Conservation (phyloP, 1,140 invertebrate species). For the Cydia strobilella region DNA sequence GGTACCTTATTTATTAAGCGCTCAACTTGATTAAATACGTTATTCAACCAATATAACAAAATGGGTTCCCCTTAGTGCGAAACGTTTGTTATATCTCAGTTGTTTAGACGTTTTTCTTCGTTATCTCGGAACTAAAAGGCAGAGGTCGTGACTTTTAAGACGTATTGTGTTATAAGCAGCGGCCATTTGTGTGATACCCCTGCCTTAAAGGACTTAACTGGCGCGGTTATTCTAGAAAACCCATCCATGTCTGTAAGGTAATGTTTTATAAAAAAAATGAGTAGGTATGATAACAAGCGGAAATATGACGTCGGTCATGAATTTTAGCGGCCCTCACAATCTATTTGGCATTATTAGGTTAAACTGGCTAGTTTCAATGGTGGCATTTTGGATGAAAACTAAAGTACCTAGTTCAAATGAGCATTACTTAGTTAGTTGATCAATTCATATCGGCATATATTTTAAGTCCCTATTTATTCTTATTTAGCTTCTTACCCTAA, state of each 20-base stretch:
- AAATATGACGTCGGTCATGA: slow-evolving; percentile 14
- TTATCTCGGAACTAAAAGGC: slow-evolving; percentile 35
- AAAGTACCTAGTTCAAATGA: no score
- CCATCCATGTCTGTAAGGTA: background rate
- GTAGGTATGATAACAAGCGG: slow-evolving; percentile 27
- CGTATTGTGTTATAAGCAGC: slow-evolving; percentile 37
- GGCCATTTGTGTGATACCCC: slow-evolving; percentile 30
- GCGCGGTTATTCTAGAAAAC: slow-evolving; percentile 20
- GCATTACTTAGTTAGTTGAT: no score
- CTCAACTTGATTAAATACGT: background rate
- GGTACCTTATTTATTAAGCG: background rate
- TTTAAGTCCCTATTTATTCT: no score
- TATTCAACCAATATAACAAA: background rate
- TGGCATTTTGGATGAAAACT: background rate
- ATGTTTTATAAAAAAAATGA: slow-evolving; percentile 8
- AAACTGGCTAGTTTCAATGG: background rate
- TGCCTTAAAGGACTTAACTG: background rate
- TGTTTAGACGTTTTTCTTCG: slow-evolving; percentile 31
- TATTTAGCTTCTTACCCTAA: no score
- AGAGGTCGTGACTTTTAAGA: slow-evolving; percentile 35
- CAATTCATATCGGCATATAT: no score
- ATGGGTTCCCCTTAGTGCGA: slow-evolving; percentile 5
- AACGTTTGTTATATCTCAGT: slow-evolving; percentile 20
- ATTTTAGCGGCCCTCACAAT: background rate
- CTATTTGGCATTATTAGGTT: background rate